Evolutionary conservation across 2,888 invertebrate species (phyloP).

Genomic region (Eulithis testata): DNA sequence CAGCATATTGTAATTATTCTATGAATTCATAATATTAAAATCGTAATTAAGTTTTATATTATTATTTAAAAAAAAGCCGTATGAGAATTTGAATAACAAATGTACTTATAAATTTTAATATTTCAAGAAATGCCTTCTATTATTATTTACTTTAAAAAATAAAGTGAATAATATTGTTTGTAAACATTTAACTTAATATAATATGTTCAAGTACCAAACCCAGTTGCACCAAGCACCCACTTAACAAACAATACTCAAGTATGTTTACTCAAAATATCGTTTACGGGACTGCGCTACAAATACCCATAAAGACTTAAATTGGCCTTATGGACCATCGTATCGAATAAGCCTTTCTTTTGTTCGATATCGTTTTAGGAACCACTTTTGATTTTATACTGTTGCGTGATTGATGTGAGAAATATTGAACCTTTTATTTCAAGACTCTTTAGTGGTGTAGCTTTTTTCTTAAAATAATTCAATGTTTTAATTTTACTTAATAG

Average conservation of each 20-base stretch:
- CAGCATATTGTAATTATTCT: too few species aligned
- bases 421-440: conserved; percentile 20
- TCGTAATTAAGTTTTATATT: too few species aligned
- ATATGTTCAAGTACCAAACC: conserved; percentile 59
- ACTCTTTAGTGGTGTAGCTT: background rate
- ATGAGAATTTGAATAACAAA: too few species aligned
- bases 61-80: too few species aligned
- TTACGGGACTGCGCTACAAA: conserved; percentile 64
- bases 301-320: conserved; percentile 67
- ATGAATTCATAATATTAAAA: too few species aligned
- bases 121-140: too few species aligned
- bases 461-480: background rate
- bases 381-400: conserved; percentile 60
- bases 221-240: conserved; percentile 44
- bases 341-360: conserved; percentile 64
- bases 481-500: too few species aligned
- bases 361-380: conserved; percentile 71
- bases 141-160: too few species aligned
- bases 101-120: too few species aligned
- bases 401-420: conserved; percentile 79
- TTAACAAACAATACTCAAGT: conserved; percentile 69
- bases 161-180: too few species aligned
- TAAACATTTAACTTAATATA: background rate
- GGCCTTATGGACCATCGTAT: conserved; percentile 56
- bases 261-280: conserved; percentile 79